These are phyloP conservation scores for Ceratosolen fusciceps DNA, from an alignment of 1,140 invertebrate species.

Conservation along the genomic window DNA sequence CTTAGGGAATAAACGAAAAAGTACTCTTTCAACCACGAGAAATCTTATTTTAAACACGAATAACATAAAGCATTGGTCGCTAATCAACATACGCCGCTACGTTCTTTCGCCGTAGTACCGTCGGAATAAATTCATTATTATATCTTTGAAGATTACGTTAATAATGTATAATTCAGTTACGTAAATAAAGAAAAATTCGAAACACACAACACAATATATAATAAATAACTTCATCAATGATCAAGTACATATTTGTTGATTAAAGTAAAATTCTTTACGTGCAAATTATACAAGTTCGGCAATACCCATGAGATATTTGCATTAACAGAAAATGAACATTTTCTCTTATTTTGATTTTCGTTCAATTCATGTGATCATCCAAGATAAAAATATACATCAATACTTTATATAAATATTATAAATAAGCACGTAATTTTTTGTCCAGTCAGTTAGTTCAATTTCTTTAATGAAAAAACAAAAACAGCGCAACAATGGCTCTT, in stretches of 20 bases:
- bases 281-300: too few species aligned
- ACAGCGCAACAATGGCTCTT: constrained; percentile 32
- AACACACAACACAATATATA: too few species aligned
- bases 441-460: constrained; percentile 22
- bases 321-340: too few species aligned
- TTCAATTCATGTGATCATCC: too few species aligned
- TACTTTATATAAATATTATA: not conserved
- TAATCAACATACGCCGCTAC: not conserved
- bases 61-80: not conserved
- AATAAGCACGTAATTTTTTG: constrained; percentile 11
- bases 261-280: not conserved
- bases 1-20: constrained; percentile 29
- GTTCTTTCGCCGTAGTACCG: too few species aligned
- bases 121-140: not conserved
- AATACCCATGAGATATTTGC: too few species aligned
- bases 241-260: not conserved
- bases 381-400: not conserved
- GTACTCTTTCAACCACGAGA: not conserved
- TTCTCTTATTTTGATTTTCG: too few species aligned
- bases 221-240: not conserved
- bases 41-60: not conserved
- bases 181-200: too few species aligned
- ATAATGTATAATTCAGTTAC: not conserved
- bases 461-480: constrained; percentile 13
- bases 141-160: not conserved